A percentile compares a stretch with the other conserved stretches of the same genome.
These are phyloP conservation scores for Branchipolynoe longqiensis DNA, from an alignment of 2,888 invertebrate species.

Conservation along the genomic window DNA sequence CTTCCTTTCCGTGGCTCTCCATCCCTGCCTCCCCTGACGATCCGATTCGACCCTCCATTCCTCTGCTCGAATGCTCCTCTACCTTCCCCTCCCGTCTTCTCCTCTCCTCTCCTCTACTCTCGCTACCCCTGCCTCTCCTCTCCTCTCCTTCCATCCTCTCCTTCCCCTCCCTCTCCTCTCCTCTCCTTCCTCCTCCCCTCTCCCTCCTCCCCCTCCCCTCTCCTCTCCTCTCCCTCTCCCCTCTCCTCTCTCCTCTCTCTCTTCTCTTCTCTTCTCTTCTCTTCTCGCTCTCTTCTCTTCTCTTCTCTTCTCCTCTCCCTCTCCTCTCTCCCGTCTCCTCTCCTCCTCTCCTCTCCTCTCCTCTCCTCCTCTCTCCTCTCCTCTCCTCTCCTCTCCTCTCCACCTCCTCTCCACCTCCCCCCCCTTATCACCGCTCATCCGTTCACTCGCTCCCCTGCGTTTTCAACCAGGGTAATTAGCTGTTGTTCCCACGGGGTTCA, in stretches of 20 bases:
- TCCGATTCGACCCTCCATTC: too few species aligned
- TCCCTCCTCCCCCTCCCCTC: neutral
- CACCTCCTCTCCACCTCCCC: too few species aligned
- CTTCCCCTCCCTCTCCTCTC: neutral
- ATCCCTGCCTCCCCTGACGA: too few species aligned
- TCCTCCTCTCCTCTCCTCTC: too few species aligned
- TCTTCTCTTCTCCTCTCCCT: neutral
- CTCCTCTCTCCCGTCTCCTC: too few species aligned
- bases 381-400: too few species aligned
- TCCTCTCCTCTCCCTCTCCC: neutral
- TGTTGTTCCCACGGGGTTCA: too few species aligned
- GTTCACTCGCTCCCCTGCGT: too few species aligned
- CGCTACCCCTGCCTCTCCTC: neutral
- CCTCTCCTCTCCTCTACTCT: constrained; percentile 6
- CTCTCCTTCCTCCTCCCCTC: constrained; percentile 4
- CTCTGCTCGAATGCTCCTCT: neutral
- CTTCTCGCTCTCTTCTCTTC: neutral
- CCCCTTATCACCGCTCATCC: too few species aligned
- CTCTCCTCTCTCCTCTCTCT: neutral
- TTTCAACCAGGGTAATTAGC: too few species aligned
- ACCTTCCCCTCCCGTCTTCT: neutral
- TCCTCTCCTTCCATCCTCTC: neutral
- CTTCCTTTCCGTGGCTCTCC: too few species aligned
- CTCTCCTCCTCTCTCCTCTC: too few species aligned
- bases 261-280: neutral